A percentile compares a stretch with the other conserved stretches of the same genome.
Conservation (phyloP, 2,797 vertebrate species). For the Avahi laniger region DNA sequence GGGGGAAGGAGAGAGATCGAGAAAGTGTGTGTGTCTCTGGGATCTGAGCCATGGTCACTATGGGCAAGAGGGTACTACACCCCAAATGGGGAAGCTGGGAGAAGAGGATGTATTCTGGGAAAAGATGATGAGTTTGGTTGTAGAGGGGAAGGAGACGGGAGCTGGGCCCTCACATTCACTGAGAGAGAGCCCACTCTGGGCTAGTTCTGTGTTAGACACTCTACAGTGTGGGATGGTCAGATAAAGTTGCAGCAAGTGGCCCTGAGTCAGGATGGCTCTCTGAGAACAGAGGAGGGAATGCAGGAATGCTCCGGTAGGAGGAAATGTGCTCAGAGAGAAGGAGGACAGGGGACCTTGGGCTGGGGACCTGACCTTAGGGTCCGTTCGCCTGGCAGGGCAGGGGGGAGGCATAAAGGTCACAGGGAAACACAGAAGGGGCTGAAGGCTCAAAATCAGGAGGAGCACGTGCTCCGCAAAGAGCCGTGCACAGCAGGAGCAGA, state of each 20-base stretch:
- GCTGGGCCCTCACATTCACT: not conserved
- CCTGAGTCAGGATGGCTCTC: not conserved
- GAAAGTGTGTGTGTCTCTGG: not conserved
- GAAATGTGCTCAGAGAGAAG: not conserved
- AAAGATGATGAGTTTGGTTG: not conserved
- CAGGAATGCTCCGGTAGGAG: not conserved
- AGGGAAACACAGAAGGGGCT: not conserved
- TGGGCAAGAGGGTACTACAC: not conserved
- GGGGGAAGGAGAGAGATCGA: too few species aligned
- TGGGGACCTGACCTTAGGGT: not conserved
- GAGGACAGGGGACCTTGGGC: not conserved
- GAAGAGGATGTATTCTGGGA: not conserved
- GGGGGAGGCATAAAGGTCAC: not conserved
- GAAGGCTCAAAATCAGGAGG: not conserved
- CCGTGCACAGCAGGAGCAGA: not conserved
- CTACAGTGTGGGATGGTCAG: not conserved
- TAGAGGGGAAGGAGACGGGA: not conserved
- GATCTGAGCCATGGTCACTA: not conserved
- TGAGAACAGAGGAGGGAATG: not conserved
- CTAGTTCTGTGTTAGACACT: not conserved
- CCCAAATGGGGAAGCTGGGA: too few species aligned
- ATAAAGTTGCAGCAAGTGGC: not conserved
- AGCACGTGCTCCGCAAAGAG: too few species aligned
- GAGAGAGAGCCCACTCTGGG: not conserved
- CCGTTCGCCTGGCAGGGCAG: not conserved